Conservation (phyloP, 2,888 invertebrate genomes). For the Lacanobia oleracea region DNA sequence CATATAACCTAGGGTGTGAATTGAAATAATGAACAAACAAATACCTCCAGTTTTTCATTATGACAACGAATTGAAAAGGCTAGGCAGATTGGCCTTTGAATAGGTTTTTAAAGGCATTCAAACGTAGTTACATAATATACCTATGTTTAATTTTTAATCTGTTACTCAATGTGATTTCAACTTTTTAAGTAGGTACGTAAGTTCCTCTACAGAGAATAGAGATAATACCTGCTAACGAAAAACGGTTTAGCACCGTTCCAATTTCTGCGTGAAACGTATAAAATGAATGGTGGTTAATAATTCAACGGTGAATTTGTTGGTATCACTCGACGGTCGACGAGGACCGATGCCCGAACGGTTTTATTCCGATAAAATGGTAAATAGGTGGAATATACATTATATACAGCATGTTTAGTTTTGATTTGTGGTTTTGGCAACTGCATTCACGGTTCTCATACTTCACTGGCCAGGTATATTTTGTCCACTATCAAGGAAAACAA, state of each 20-base stretch:
- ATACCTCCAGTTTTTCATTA: no score
- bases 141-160: no score
- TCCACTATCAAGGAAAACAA: neutral
- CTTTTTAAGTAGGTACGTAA: neutral
- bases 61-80: no score
- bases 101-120: no score
- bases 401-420: neutral
- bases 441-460: neutral
- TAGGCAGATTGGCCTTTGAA: no score
- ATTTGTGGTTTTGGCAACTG: neutral
- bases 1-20: neutral
- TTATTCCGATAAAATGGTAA: slow-evolving; percentile 53
- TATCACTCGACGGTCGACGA: slow-evolving; percentile 13
- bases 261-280: slow-evolving; percentile 53
- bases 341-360: slow-evolving; percentile 55
- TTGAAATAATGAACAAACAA: no score
- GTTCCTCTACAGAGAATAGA: neutral
- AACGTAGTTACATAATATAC: no score
- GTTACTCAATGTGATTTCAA: slow-evolving; percentile 3
- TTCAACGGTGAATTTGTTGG: slow-evolving; percentile 60
- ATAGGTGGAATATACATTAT: neutral
- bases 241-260: slow-evolving; percentile 41
- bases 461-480: neutral
- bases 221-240: slow-evolving; percentile 1
- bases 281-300: slow-evolving; percentile 64